Percentiles rank a stretch among this genome's conserved stretches.
Evolutionary conservation across 1,140 invertebrate genomes (phyloP).

Genomic region (Stegodyphus mimosarum): DNA sequence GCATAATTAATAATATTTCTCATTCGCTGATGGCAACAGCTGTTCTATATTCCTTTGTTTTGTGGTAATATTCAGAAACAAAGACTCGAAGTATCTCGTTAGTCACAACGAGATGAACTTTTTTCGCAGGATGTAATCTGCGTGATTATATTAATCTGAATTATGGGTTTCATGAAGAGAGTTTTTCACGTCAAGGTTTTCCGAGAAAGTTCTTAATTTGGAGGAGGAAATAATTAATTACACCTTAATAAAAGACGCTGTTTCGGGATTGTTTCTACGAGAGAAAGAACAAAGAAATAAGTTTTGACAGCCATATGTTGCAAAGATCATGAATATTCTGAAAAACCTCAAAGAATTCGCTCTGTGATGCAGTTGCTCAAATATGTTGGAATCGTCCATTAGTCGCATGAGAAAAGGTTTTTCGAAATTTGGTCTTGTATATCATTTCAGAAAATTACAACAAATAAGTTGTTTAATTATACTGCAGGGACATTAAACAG

Average conservation of each 20-base stretch:
- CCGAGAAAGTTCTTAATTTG: conserved; percentile 11
- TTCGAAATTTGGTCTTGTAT: too few species aligned
- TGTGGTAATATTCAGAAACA: conserved; percentile 24
- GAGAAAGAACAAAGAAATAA: conserved; percentile 24
- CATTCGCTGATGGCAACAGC: conserved; percentile 23
- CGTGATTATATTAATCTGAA: not conserved
- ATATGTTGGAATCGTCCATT: not conserved
- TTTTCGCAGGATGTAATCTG: not conserved
- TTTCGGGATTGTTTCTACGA: not conserved
- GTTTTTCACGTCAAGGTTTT: not conserved
- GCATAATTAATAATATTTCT: conserved; percentile 49
- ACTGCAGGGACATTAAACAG: too few species aligned
- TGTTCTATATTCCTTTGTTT: conserved; percentile 31
- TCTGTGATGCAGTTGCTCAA: not conserved
- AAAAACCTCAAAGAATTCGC: not conserved
- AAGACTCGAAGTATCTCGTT: conserved; percentile 34
- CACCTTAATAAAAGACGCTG: not conserved
- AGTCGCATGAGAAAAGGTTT: too few species aligned
- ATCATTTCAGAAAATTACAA: too few species aligned
- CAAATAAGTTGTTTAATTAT: too few species aligned
- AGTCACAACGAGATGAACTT: conserved; percentile 5
- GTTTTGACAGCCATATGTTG: conserved; percentile 14
- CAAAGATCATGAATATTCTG: conserved; percentile 28
- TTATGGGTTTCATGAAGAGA: not conserved
- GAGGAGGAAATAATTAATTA: conserved; percentile 19